Conservation (phyloP, 2,113 vertebrate species). For the Epinephelus moara region DNA sequence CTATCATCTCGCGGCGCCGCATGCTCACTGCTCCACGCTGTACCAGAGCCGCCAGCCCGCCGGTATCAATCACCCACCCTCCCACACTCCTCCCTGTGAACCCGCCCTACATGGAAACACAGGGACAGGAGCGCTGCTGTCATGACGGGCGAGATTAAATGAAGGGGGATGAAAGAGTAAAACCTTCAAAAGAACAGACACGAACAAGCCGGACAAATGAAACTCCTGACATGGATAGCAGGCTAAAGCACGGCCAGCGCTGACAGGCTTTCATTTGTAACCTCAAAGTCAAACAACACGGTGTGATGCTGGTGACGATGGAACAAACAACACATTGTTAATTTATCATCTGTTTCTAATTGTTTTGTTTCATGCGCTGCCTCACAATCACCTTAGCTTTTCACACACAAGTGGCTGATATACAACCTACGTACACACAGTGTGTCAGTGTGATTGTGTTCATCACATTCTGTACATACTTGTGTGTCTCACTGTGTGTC, state of each 20-base stretch:
- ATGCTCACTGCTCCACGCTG: conserved; percentile 40
- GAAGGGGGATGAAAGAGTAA: conserved; percentile 69
- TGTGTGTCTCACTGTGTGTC: background rate
- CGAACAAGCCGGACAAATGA: conserved; percentile 47
- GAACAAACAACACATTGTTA: conserved; percentile 31
- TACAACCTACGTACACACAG: background rate
- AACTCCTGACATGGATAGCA: conserved; percentile 39
- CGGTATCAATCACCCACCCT: conserved; percentile 76
- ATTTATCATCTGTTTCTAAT: conserved; percentile 28
- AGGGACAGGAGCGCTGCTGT: conserved; percentile 44
- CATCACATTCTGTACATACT: background rate
- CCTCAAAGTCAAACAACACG: conserved; percentile 34
- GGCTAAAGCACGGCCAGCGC: conserved; percentile 20
- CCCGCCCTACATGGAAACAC: conserved; percentile 51
- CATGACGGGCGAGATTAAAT: conserved; percentile 62
- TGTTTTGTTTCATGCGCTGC: conserved; percentile 28
- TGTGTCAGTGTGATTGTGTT: conserved; percentile 1
- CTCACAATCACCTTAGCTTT: background rate
- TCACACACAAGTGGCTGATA: conserved; percentile 13
- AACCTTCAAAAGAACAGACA: conserved; percentile 70
- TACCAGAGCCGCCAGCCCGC: conserved; percentile 36
- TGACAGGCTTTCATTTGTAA: conserved; percentile 59
- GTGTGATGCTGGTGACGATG: conserved; percentile 25
- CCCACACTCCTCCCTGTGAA: conserved; percentile 62
- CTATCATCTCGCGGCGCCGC: conserved; percentile 56